Conservation (phyloP, 2,113 vertebrate species). For the Colossoma macropomum region DNA sequence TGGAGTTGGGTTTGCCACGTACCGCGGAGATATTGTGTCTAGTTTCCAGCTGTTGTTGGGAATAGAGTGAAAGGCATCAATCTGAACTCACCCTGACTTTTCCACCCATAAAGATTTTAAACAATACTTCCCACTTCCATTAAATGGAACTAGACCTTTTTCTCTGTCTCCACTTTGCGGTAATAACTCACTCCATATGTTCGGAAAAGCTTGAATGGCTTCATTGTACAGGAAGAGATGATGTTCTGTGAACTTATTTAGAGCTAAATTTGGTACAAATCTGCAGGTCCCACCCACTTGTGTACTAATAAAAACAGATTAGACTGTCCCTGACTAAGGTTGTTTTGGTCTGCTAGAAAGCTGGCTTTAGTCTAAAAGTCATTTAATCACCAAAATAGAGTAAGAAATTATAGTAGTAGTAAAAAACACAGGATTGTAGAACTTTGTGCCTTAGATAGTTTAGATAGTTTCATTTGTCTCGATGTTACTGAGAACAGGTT, state of each 20-base stretch:
- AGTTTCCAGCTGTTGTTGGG: constrained; percentile 20
- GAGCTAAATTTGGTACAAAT: background rate
- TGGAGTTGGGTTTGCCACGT: background rate
- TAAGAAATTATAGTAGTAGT: no score
- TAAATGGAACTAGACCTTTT: background rate
- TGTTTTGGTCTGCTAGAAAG: no score
- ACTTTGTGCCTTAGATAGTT: no score
- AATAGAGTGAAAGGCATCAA: background rate
- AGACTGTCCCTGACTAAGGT: no score
- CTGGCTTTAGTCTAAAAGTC: no score
- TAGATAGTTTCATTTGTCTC: no score
- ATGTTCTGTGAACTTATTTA: background rate
- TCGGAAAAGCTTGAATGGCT: background rate
- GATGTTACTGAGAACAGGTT: no score
- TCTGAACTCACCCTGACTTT: constrained; percentile 9
- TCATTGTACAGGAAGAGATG: background rate
- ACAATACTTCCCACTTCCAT: background rate
- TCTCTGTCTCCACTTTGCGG: background rate
- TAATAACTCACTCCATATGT: background rate
- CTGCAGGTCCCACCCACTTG: background rate
- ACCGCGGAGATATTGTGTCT: constrained; percentile 40
- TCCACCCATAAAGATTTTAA: background rate
- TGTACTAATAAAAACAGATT: background rate
- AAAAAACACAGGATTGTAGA: no score
- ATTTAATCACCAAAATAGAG: no score